Evolutionary conservation across 2,113 vertebrate species (phyloP).

Genomic region (Albula goreensis): DNA sequence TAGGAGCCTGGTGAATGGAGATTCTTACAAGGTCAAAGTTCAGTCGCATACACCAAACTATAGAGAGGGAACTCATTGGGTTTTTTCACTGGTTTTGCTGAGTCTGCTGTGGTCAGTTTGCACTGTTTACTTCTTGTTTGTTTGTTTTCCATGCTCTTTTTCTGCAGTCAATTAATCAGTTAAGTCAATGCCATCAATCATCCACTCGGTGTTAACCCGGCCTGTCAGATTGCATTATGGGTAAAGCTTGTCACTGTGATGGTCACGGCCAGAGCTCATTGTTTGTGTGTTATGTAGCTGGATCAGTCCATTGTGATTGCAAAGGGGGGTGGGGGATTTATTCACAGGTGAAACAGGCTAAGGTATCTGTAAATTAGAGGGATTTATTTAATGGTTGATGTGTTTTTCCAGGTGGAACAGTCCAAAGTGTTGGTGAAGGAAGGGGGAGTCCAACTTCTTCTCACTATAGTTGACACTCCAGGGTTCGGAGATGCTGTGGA

Average conservation of each 20-base stretch:
- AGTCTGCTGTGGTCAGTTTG: constrained; percentile 6
- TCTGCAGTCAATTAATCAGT: no score
- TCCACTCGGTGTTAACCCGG: no score
- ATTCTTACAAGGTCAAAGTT: no score
- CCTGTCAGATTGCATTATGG: no score
- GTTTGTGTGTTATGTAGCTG: no score
- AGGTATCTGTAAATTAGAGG: neutral
- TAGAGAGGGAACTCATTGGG: no score
- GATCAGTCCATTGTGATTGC: neutral
- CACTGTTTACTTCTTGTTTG: neutral
- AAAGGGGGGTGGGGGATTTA: neutral
- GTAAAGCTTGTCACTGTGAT: neutral
- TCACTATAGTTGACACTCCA: constrained; percentile 95
- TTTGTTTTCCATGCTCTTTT: no score
- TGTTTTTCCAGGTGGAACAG: constrained; percentile 81
- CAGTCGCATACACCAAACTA: no score
- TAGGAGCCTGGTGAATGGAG: no score
- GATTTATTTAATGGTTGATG: neutral
- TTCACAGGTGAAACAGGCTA: no score
- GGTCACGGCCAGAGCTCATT: neutral
- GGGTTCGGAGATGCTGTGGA: constrained; percentile 96
- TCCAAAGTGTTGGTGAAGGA: constrained; percentile 95
- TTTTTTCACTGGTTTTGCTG: neutral
- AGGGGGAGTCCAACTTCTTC: constrained; percentile 90
- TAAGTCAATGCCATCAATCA: no score